Percentiles rank a stretch among this genome's conserved stretches.
Evolutionary conservation across 2,797 vertebrate species (phyloP).

Genomic region (Gobio occitaniae): DNA sequence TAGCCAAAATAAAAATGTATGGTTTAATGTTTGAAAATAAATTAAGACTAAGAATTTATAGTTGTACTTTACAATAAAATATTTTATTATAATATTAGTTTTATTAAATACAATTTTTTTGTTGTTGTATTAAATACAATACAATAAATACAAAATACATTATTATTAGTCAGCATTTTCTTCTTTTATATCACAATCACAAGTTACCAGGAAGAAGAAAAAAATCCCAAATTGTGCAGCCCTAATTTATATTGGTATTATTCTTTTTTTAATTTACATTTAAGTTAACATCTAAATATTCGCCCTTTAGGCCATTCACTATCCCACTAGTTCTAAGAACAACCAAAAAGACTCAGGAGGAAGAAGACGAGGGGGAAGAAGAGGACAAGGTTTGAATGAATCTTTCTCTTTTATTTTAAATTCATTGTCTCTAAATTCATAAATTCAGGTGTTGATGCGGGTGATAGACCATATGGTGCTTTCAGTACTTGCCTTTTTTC

Average conservation of each 20-base stretch:
- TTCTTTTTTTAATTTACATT: no score
- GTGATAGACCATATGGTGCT: neutral
- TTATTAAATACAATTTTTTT: no score
- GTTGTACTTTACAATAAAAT: no score
- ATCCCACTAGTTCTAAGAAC: conserved; percentile 85
- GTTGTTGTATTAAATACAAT: no score
- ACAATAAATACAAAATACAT: no score
- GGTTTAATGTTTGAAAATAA: no score
- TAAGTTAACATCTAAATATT: neutral
- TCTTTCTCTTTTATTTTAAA: neutral
- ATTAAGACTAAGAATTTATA: no score
- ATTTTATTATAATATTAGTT: no score
- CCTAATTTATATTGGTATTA: neutral
- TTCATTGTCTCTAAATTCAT: neutral
- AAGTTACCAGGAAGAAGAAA: neutral
- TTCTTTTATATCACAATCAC: no score
- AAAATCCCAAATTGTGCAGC: neutral
- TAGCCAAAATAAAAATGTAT: no score
- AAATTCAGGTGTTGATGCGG: neutral
- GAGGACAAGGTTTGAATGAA: conserved; percentile 60
- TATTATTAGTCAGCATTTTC: neutral
- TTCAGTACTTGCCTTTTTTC: neutral
- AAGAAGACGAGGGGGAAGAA: conserved; percentile 74
- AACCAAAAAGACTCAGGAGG: conserved; percentile 69
- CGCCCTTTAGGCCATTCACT: conserved; percentile 87